Evolutionary conservation across 2,797 vertebrate genomes (phyloP).

Genomic region (Mionectes olivaceus): DNA sequence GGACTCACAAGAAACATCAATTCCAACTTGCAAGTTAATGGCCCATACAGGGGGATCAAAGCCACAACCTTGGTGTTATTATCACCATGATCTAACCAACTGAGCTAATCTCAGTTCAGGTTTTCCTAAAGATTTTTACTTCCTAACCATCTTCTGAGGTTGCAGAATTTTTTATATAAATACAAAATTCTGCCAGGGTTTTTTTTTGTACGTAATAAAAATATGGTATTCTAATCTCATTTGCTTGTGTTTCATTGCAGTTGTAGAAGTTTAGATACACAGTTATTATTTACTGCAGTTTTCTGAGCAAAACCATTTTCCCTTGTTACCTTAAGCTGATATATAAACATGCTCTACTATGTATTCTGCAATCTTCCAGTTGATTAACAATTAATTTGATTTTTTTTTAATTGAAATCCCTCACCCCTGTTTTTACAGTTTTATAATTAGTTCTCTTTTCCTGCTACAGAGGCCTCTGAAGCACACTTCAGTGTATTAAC

Average conservation of each 20-base stretch:
- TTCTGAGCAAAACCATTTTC: background rate
- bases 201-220: background rate
- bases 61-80: background rate
- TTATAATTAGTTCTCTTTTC: background rate
- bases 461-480: background rate
- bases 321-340: background rate
- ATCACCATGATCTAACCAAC: too few relatives aligned
- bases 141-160: background rate
- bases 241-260: background rate
- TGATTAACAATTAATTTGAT: background rate
- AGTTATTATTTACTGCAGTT: background rate
- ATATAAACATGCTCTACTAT: background rate
- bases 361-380: background rate
- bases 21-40: background rate
- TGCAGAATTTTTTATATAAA: background rate
- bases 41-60: background rate
- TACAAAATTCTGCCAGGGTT: background rate
- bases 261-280: background rate
- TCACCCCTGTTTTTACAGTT: background rate
- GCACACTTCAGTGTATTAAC: background rate
- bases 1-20: background rate
- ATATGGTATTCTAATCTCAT: background rate
- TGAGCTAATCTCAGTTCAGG: background rate
- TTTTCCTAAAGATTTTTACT: background rate
- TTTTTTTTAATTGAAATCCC: background rate